Conservation (phyloP, 2,888 invertebrate species). For the Caenorhabditis macrosperma region DNA sequence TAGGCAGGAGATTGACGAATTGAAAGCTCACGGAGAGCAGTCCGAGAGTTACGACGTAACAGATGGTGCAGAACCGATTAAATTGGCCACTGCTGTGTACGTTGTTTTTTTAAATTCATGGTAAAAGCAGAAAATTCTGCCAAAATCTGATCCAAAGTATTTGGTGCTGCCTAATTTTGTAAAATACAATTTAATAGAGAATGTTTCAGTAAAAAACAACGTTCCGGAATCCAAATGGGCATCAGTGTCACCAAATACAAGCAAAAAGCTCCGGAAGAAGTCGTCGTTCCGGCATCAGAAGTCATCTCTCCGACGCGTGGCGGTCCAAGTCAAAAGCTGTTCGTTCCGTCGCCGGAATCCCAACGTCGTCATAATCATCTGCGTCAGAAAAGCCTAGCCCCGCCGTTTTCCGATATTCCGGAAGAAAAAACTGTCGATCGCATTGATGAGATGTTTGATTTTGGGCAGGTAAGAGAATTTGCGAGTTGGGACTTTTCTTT, state of each 20-base stretch:
- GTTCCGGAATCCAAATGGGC: no score
- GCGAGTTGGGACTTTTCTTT: slow-evolving; percentile 33
- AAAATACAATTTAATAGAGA: no score
- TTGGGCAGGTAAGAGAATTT: slow-evolving; percentile 59
- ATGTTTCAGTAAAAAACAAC: no score
- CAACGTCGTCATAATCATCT: neutral
- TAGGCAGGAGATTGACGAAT: slow-evolving; percentile 31
- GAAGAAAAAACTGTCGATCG: slow-evolving; percentile 52
- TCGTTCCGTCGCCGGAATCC: slow-evolving; percentile 14
- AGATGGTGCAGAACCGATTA: neutral
- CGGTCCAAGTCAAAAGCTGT: slow-evolving; percentile 10
- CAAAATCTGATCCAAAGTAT: no score
- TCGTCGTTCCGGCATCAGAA: neutral
- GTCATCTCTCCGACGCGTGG: neutral
- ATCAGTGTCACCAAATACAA: no score
- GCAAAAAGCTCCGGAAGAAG: neutral
- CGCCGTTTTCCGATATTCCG: slow-evolving; percentile 53
- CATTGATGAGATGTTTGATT: slow-evolving; percentile 65
- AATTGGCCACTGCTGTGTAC: no score
- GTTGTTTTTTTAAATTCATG: no score
- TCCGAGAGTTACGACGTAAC: neutral
- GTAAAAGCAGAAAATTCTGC: no score
- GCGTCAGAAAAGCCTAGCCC: slow-evolving; percentile 19
- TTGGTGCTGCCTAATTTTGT: no score
- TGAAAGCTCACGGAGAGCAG: neutral